Base-by-base conservation (phyloP, 1,140 invertebrate species). In the Apocrypta bakeri region DNA sequence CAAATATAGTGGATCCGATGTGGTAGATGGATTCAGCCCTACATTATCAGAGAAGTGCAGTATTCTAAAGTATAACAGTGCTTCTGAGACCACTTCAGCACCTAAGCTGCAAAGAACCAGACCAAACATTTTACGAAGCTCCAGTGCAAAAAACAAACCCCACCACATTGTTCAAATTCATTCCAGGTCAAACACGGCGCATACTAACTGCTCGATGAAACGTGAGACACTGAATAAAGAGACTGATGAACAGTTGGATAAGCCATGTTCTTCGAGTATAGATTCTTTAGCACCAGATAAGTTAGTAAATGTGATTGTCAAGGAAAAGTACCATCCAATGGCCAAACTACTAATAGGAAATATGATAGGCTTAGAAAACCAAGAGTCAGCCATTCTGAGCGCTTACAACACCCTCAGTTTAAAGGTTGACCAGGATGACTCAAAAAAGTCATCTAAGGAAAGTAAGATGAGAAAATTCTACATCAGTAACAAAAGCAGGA, bases 271-370 rank as follows among this genome's bases (percentile, higher is more conserved):
- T 71, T 71, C 73, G 8, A 79, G 63, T 29, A 79, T 83, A 27
- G 88, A 91, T 48, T 84, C 88, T 0, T 7, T 91, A 27, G 87
- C 90, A 1, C 90, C 90, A 0, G 90, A 91, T 71, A 85, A 87
- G 71, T 87, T 92, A 63, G 82, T 92, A 11, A 88, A 90, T 79
- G 82, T 91, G 17, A 90, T 92, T 31, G 85, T 88, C 0, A 88
- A 90, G 8, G 87, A 90, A 40, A 87, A 89, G 24, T 87, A 85
- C 75, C 88, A 91, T 82, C 90, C 91, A 7, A 86, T 90, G 64
- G 90, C 90, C 0, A 89, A 91, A 66, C 81, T 91, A 31, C 40
- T 92, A n/a, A 91, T 92, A 63, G 87, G 88, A 7, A 90, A 89
- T 61, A 87, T 92, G 72, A 92, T 92, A 64, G 91, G 90, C 8